phyloP scores from a whole-genome alignment of 2,888 invertebrate species.

The Plagodis pulveraria region DNA sequence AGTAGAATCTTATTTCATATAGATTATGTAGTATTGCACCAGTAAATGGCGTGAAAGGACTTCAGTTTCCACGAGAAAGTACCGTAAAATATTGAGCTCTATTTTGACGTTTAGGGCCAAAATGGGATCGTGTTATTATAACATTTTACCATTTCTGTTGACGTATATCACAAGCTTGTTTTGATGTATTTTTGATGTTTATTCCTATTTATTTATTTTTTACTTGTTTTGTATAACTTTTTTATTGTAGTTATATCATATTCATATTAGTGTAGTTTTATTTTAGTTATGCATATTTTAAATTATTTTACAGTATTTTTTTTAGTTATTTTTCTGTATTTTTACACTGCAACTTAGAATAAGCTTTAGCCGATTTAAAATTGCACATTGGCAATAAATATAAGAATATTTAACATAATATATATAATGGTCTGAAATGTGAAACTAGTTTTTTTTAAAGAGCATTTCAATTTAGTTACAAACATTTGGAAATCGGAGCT shows the following conservation, averaged over 20 bases:
- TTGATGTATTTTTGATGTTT: conserved; percentile 74
- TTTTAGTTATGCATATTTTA: conserved; percentile 53
- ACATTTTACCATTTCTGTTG: conserved; percentile 41
- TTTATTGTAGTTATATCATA: conserved; percentile 42
- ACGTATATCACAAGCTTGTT: conserved; percentile 58
- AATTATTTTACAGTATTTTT: conserved; percentile 47
- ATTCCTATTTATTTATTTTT: conserved; percentile 56
- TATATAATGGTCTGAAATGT: conserved; percentile 29
- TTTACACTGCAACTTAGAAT: conserved; percentile 55
- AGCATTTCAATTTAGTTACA: conserved; percentile 55
- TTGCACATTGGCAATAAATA: conserved; percentile 64
- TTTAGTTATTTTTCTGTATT: conserved; percentile 64
- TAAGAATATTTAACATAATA: conserved; percentile 52
- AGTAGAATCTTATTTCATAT: too few relatives aligned
- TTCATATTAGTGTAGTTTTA: conserved; percentile 19
- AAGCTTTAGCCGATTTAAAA: conserved; percentile 41
- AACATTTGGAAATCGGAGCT: conserved; percentile 57
- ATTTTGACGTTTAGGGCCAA: background rate
- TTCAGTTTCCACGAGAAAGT: too few relatives aligned
- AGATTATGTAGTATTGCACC: too few relatives aligned
- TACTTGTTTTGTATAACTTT: conserved; percentile 72
- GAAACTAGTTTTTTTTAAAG: conserved; percentile 10
- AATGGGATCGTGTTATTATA: conserved; percentile 10
- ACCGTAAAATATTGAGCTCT: too few relatives aligned
- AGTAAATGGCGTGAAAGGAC: too few relatives aligned